Percentiles rank a stretch among this genome's conserved stretches.
These are phyloP conservation scores for Trematomus bernacchii DNA, from an alignment of 2,797 vertebrate species.

Conservation along the genomic window DNA sequence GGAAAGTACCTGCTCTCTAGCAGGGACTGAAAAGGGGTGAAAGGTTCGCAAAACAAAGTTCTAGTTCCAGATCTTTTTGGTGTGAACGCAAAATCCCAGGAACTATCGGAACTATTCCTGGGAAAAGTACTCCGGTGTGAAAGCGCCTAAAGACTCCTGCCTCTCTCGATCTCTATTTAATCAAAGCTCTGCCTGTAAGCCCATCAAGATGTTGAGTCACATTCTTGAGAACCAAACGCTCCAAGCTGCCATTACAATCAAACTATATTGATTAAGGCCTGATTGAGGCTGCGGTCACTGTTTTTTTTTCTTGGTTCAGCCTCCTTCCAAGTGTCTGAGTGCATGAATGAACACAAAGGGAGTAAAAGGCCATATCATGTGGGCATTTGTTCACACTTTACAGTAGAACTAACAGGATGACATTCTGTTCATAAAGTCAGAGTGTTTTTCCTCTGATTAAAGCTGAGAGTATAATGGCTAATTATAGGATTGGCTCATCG, in stretches of 20 bases:
- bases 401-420: neutral
- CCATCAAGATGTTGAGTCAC: constrained; percentile 42
- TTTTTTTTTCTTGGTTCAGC: constrained; percentile 4
- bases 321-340: neutral
- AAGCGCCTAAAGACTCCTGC: neutral
- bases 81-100: too few species aligned
- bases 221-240: constrained; percentile 17
- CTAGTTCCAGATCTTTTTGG: too few species aligned
- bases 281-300: constrained; percentile 9
- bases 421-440: too few species aligned
- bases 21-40: too few species aligned
- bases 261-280: constrained; percentile 42
- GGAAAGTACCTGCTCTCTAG: too few species aligned
- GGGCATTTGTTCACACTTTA: neutral
- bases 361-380: neutral
- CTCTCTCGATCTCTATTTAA: constrained; percentile 32
- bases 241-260: constrained; percentile 47
- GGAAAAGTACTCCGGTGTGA: too few species aligned
- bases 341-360: neutral
- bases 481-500: too few species aligned
- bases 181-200: constrained; percentile 28
- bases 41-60: too few species aligned
- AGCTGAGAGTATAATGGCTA: neutral
- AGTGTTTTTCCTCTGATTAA: constrained; percentile 2
- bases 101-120: too few species aligned